Conservation (phyloP, 2,113 vertebrate species). For the Lipophrys pholis region DNA sequence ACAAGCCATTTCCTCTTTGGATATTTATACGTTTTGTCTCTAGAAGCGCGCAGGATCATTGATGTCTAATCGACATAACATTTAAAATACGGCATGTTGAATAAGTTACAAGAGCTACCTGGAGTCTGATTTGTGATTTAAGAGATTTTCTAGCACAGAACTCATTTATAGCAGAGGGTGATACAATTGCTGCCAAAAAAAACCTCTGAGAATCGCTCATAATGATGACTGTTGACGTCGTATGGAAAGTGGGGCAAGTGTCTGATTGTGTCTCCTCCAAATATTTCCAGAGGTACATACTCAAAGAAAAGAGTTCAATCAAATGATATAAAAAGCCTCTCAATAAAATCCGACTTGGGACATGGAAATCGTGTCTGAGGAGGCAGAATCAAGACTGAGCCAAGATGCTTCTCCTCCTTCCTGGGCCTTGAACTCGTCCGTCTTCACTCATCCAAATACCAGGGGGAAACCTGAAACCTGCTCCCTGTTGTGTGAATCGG, state of each 20-base stretch:
- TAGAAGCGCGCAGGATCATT: not conserved
- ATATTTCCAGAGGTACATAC: not conserved
- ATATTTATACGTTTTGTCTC: slow-evolving; percentile 16
- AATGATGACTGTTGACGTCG: slow-evolving; percentile 1
- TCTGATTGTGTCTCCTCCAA: not conserved
- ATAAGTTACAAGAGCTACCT: not conserved
- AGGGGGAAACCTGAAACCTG: slow-evolving; percentile 50
- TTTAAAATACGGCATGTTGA: slow-evolving; percentile 17
- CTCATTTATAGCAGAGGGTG: not conserved
- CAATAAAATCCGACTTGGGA: slow-evolving; percentile 34
- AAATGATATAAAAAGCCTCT: slow-evolving; percentile 29
- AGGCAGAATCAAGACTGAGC: not conserved
- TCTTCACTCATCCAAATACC: slow-evolving; percentile 54
- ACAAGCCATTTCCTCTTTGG: not conserved
- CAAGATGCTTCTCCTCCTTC: slow-evolving; percentile 20
- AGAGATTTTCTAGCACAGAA: slow-evolving; percentile 10
- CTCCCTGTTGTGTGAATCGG: slow-evolving; percentile 59
- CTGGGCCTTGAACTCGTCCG: slow-evolving; percentile 33
- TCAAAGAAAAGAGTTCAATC: not conserved
- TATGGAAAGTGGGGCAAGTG: slow-evolving; percentile 2
- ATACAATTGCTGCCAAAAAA: slow-evolving; percentile 30
- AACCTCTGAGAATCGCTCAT: slow-evolving; percentile 7
- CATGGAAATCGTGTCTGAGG: slow-evolving; percentile 38
- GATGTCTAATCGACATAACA: slow-evolving; percentile 7
- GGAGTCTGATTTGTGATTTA: slow-evolving; percentile 12